These are phyloP conservation scores for Xiphophorus hellerii DNA, from an alignment of 2,113 vertebrate genomes.

Conservation along the genomic window DNA sequence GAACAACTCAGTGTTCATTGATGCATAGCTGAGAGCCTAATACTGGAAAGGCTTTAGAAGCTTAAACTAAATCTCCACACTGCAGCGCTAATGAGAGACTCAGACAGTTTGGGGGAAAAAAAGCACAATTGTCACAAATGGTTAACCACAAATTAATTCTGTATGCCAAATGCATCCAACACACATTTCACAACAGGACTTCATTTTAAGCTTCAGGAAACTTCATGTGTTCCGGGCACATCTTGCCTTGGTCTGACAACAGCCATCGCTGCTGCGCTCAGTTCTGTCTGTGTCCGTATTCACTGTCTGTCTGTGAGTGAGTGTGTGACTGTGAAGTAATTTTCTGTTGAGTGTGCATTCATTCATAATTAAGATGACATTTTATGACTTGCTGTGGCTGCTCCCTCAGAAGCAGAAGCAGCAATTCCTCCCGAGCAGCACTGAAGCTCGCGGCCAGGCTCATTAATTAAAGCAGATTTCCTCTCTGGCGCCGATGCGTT, in stretches of 20 bases:
- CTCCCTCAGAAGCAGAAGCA: slow-evolving; percentile 7
- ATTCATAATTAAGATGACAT: slow-evolving; percentile 26
- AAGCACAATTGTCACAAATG: not conserved
- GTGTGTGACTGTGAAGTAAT: not conserved
- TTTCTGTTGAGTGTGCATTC: not conserved
- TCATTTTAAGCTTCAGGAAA: not conserved
- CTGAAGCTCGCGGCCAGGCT: slow-evolving; percentile 15
- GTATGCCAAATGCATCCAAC: not conserved
- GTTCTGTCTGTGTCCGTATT: not conserved
- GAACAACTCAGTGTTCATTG: not conserved
- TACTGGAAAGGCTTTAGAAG: not conserved
- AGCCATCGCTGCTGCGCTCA: not conserved
- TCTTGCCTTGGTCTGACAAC: not conserved
- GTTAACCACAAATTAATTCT: slow-evolving; percentile 1
- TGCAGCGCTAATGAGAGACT: not conserved
- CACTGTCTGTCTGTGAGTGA: not conserved
- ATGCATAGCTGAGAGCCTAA: not conserved
- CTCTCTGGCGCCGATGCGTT: not conserved
- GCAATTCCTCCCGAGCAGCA: slow-evolving; percentile 3
- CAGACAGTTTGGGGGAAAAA: not conserved
- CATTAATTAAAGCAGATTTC: slow-evolving; percentile 26
- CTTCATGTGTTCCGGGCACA: not conserved
- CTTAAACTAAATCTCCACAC: not conserved
- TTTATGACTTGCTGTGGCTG: slow-evolving; percentile 11
- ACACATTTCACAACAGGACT: not conserved